Conservation (phyloP, 1,140 invertebrate species). For the Arctopsyche grandis region DNA sequence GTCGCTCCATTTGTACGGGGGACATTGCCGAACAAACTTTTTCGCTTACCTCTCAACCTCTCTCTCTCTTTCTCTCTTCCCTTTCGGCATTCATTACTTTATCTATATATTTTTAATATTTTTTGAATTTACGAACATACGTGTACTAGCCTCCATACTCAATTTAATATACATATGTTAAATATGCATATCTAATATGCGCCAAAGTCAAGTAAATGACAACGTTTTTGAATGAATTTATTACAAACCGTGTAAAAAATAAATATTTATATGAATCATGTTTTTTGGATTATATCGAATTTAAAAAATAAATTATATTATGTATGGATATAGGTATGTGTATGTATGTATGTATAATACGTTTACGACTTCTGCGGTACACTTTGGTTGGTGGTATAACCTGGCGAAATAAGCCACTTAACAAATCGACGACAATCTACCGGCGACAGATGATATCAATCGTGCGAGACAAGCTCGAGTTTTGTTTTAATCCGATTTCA, state of each 20-base stretch:
- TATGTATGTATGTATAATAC: not conserved
- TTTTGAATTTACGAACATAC: too few relatives aligned
- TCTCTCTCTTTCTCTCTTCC: too few relatives aligned
- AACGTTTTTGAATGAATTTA: too few relatives aligned
- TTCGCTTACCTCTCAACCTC: not conserved
- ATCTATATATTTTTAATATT: too few relatives aligned
- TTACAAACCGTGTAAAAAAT: too few relatives aligned
- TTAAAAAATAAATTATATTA: not conserved
- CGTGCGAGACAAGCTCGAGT: not conserved
- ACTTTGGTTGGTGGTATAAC: not conserved
- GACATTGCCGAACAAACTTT: constrained; percentile 23
- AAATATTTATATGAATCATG: too few relatives aligned
- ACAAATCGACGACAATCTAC: constrained; percentile 39
- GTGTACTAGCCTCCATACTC: too few relatives aligned
- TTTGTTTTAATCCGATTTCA: constrained; percentile 33
- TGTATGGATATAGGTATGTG: not conserved
- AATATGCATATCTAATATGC: too few relatives aligned
- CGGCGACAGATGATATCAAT: constrained; percentile 36
- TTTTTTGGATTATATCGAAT: too few relatives aligned
- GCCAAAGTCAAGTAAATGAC: too few relatives aligned
- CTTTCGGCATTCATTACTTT: not conserved
- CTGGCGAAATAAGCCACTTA: not conserved
- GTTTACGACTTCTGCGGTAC: constrained; percentile 14
- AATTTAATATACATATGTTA: too few relatives aligned
- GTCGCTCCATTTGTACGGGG: constrained; percentile 33